Percentiles rank a stretch among this genome's conserved stretches.
Conservation (phyloP, 1,140 invertebrate species). For the Lutraria rhynchaena region DNA sequence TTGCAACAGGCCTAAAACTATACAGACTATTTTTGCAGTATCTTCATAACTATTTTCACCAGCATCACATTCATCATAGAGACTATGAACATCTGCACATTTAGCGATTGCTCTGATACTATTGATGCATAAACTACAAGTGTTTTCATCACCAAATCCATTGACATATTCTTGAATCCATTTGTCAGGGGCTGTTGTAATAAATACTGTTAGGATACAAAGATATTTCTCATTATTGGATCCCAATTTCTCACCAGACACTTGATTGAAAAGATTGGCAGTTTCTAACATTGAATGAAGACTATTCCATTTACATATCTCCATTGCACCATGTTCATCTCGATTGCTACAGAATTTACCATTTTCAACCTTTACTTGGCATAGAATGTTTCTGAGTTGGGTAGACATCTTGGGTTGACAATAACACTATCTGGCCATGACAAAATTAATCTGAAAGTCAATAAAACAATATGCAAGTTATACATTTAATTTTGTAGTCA, state of each 20-base stretch:
- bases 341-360: conserved; percentile 6
- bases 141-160: conserved; percentile 49
- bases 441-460: no score
- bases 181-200: conserved; percentile 13
- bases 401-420: no score
- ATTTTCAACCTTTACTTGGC: conserved; percentile 36
- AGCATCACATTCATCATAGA: conserved; percentile 56
- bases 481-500: no score
- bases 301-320: conserved; percentile 34
- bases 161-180: conserved; percentile 48
- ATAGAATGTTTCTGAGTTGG: conserved; percentile 7
- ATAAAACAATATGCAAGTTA: no score
- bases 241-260: background rate
- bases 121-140: conserved; percentile 18
- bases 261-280: background rate
- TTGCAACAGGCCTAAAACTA: conserved; percentile 59
- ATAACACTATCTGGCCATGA: no score
- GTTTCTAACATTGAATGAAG: conserved; percentile 41
- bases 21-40: conserved; percentile 47
- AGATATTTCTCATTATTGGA: conserved; percentile 47
- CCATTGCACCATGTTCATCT: conserved; percentile 21
- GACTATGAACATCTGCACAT: conserved; percentile 15
- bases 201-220: conserved; percentile 26
- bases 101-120: conserved; percentile 15
- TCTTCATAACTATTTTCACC: conserved; percentile 63